These are phyloP conservation scores for Drosophila biarmipes DNA, from an alignment of 1,140 invertebrate genomes.

Conservation along the genomic window DNA sequence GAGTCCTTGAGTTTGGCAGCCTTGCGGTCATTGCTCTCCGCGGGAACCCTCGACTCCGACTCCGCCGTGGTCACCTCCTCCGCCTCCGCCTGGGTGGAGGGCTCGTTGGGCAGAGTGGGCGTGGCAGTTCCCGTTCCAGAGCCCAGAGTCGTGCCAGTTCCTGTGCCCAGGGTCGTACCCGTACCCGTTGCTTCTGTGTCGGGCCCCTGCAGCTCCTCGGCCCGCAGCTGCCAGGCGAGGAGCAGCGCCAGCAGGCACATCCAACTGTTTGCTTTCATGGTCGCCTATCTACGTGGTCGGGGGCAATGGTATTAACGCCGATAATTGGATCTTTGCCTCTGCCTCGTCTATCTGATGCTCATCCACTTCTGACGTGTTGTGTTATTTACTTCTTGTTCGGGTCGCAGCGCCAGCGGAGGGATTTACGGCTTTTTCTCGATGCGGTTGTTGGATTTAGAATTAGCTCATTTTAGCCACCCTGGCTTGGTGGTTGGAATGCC, in stretches of 20 bases:
- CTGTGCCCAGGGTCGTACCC: not conserved
- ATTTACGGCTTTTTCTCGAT: constrained; percentile 40
- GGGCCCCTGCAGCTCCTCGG: constrained; percentile 62
- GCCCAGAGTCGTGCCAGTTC: constrained; percentile 10
- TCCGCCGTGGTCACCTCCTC: constrained; percentile 59
- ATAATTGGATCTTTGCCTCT: constrained; percentile 37
- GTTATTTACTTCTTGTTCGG: constrained; percentile 69
- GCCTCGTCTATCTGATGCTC: constrained; percentile 29
- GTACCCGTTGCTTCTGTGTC: constrained; percentile 31
- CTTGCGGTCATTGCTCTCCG: constrained; percentile 67
- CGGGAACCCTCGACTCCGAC: constrained; percentile 22
- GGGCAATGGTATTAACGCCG: constrained; percentile 15
- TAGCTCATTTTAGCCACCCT: constrained; percentile 46
- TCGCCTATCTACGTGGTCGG: constrained; percentile 11
- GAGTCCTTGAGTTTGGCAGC: constrained; percentile 56
- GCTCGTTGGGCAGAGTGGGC: constrained; percentile 11
- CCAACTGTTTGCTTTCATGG: constrained; percentile 47
- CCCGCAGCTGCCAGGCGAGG: constrained; percentile 40
- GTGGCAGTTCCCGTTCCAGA: constrained; percentile 23
- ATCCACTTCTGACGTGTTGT: constrained; percentile 74
- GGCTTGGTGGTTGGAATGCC: constrained; percentile 16
- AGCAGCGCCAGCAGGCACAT: constrained; percentile 49
- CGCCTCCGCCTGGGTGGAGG: constrained; percentile 24
- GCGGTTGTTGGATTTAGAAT: constrained; percentile 27
- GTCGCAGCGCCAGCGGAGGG: constrained; percentile 13